A percentile compares a stretch with the other conserved stretches of the same genome.
Evolutionary conservation across 2,113 vertebrate genomes (phyloP).

Genomic region (Chamaea fasciata): DNA sequence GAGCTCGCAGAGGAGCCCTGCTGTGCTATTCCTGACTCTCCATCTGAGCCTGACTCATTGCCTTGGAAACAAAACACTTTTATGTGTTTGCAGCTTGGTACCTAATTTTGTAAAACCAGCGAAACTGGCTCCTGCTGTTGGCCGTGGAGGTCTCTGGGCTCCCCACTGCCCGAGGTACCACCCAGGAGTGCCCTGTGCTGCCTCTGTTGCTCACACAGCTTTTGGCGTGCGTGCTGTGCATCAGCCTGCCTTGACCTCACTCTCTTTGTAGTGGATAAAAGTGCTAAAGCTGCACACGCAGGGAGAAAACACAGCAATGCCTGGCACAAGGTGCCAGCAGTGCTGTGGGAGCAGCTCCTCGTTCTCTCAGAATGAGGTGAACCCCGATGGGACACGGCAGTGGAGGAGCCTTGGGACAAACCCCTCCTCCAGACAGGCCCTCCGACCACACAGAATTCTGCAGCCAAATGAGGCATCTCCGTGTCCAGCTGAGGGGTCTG

Average conservation of each 20-base stretch:
- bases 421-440: background rate
- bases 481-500: background rate
- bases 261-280: background rate
- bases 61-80: constrained; percentile 72
- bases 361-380: background rate
- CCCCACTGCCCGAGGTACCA: background rate
- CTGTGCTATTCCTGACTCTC: constrained; percentile 58
- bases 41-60: constrained; percentile 60
- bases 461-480: accelerated
- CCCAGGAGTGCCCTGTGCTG: background rate
- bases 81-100: constrained; percentile 9
- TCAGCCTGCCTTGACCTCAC: accelerated
- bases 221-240: background rate
- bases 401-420: background rate
- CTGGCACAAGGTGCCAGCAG: background rate
- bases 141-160: background rate
- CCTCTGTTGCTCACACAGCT: background rate
- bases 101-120: constrained; percentile 54
- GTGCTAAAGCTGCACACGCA: background rate
- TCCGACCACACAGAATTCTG: background rate
- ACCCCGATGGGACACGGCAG: background rate
- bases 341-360: background rate
- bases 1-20: background rate
- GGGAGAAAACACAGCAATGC: background rate
- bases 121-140: constrained; percentile 20